These are phyloP conservation scores for Bufotes viridis DNA, from an alignment of 2,797 vertebrate genomes.

Conservation along the genomic window DNA sequence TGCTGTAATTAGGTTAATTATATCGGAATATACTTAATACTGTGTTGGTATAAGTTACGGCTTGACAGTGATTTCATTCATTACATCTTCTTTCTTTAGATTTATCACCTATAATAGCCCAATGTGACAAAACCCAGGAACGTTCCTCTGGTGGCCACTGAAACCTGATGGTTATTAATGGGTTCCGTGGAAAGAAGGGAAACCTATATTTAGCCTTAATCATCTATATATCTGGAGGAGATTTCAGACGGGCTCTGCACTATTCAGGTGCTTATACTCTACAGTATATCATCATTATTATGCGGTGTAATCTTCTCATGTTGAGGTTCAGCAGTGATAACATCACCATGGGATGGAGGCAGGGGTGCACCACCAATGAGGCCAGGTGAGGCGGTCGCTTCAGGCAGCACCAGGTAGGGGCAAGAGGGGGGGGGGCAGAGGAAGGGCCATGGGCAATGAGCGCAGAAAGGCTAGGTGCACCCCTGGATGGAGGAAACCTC, in stretches of 20 bases:
- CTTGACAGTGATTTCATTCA: slow-evolving; percentile 40
- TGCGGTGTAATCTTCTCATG: no score
- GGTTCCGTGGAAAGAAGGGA: background rate
- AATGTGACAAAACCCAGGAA: background rate
- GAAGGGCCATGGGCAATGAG: no score
- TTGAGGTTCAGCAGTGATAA: no score
- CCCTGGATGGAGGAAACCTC: no score
- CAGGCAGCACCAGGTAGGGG: no score
- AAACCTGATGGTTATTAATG: slow-evolving; percentile 14
- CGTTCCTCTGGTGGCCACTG: background rate
- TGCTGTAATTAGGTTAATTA: slow-evolving; percentile 53
- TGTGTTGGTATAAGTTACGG: slow-evolving; percentile 31
- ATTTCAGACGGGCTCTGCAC: no score
- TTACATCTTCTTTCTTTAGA: slow-evolving; percentile 27
- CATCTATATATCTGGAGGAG: background rate
- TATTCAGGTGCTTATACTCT: background rate
- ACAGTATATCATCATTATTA: no score
- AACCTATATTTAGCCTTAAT: background rate
- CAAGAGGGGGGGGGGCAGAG: no score
- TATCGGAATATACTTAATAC: slow-evolving; percentile 39
- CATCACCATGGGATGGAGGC: no score
- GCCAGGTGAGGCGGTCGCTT: no score
- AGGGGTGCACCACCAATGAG: no score
- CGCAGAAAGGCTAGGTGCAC: no score
- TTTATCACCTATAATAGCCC: slow-evolving; percentile 32